These are phyloP conservation scores for Ophion slaviceki DNA, from an alignment of 2,888 invertebrate genomes.

Conservation along the genomic window DNA sequence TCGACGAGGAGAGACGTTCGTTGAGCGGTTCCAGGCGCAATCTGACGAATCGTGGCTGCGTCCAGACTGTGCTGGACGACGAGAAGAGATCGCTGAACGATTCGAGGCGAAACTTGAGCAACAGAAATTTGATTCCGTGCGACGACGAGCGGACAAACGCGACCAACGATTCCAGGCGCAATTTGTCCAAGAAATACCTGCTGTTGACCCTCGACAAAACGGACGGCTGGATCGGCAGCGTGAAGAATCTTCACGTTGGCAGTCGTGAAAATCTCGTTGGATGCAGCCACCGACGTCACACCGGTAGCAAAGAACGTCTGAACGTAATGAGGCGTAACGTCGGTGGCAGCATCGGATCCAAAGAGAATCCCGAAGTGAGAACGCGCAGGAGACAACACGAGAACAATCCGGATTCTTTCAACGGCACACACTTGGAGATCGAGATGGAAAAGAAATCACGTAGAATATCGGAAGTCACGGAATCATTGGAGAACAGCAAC, in stretches of 20 bases:
- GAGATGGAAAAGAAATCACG: conserved; percentile 63
- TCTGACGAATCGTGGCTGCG: conserved; percentile 46
- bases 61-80: conserved; percentile 65
- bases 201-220: conserved; percentile 71
- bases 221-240: conserved; percentile 68
- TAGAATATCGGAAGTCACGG: conserved; percentile 44
- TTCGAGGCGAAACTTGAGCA: conserved; percentile 68
- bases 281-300: conserved; percentile 67
- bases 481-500: conserved; percentile 29
- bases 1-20: conserved; percentile 74
- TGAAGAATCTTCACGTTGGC: conserved; percentile 60
- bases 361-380: conserved; percentile 83
- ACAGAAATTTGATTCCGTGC: conserved; percentile 50
- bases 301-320: conserved; percentile 77
- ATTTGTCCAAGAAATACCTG: conserved; percentile 72
- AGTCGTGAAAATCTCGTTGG: conserved; percentile 69
- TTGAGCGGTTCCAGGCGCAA: conserved; percentile 72
- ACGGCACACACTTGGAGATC: conserved; percentile 59
- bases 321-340: conserved; percentile 84
- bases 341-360: conserved; percentile 84
- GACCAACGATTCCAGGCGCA: conserved; percentile 65
- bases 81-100: conserved; percentile 72
- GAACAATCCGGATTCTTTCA: not conserved
- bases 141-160: conserved; percentile 66
- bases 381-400: conserved; percentile 49